Base-by-base conservation (phyloP, 2,888 invertebrate species). In the Candidula unifasciata region DNA sequence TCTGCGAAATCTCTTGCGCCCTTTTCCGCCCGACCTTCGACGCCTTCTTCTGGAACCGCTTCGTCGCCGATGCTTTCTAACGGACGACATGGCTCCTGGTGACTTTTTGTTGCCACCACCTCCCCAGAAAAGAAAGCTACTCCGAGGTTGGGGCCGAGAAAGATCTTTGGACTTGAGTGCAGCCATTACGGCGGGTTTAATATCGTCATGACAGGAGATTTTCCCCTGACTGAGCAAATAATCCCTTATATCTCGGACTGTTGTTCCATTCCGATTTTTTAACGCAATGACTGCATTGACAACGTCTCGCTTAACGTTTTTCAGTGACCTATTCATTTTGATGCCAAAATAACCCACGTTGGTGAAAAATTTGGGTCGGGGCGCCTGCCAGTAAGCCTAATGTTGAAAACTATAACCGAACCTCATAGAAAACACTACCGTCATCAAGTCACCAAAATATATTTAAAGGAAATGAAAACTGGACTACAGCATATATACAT, bases 121-220 rank as follows among this genome's bases (percentile, higher is more conserved):
- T 44, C 60, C 60, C 82, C 82, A 82, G 30, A 82, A 82, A 0
- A 82, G 30, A 76, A 60, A 82, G 1, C 60, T 24, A 5, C 82
- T 66, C 52, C 27, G 8, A 33, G 66, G 3, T 37, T 1, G 57
- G 2, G n/a, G 21, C 5, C 64, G 10, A n/a, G 5, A 21, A 35
- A 82, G 74, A 21, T 76, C 33, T 16, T 82, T 76, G 2, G 82
- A 35, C 52, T 82, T 73, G 21, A 82, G 37, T 44, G 82, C 82
- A 3, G 82, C 35, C 71, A 82, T 18, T 18, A 82, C 54, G n/a
- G 82, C 82, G 44, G 76, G 82, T 76, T 33, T 37, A 18, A 82
- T 66, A 60, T 82, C 74, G 54, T 44, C 74, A 74, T 27, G 18
- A 8, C 13, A 5, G 3, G 33, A 21, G 27, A 82, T 37, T 16